Evolutionary conservation across 2,888 invertebrate species (phyloP).

Genomic region (Chromoteleia sp.): DNA sequence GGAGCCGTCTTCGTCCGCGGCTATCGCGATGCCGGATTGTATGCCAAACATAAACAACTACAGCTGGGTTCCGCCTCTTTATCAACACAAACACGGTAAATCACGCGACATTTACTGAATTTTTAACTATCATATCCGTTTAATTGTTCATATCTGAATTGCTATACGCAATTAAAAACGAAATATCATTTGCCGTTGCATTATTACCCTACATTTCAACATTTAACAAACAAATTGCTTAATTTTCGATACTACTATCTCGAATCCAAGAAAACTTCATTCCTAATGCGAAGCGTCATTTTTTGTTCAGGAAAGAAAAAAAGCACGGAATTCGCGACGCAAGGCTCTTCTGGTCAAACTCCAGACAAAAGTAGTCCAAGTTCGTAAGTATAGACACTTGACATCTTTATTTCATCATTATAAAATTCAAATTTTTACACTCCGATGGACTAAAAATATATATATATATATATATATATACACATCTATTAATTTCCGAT

Average conservation of each 20-base stretch:
- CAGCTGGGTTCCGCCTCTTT: slow-evolving; percentile 80
- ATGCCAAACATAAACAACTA: slow-evolving; percentile 78
- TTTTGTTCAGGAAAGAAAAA: slow-evolving; percentile 75
- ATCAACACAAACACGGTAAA: slow-evolving; percentile 80
- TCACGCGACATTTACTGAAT: slow-evolving; percentile 19
- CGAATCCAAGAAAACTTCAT: background rate
- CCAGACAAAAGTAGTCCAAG: slow-evolving; percentile 73
- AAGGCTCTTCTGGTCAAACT: slow-evolving; percentile 73
- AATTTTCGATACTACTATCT: background rate
- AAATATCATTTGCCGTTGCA: slow-evolving; percentile 3
- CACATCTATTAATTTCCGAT: slow-evolving; percentile 1
- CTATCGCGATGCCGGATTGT: slow-evolving; percentile 72
- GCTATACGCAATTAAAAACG: background rate
- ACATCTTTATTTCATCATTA: slow-evolving; percentile 21
- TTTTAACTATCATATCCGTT: slow-evolving; percentile 13
- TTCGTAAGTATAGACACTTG: slow-evolving; percentile 74
- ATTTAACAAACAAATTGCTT: background rate
- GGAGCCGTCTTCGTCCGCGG: slow-evolving; percentile 72
- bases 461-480: too few relatives aligned
- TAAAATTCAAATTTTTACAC: slow-evolving; percentile 6
- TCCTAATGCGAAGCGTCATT: background rate
- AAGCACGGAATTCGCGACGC: slow-evolving; percentile 71
- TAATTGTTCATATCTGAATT: slow-evolving; percentile 34
- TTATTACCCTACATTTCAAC: background rate
- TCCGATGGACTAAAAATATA: background rate